Evolutionary conservation across 2,888 invertebrate species (phyloP).

Genomic region (Euplexia lucipara): DNA sequence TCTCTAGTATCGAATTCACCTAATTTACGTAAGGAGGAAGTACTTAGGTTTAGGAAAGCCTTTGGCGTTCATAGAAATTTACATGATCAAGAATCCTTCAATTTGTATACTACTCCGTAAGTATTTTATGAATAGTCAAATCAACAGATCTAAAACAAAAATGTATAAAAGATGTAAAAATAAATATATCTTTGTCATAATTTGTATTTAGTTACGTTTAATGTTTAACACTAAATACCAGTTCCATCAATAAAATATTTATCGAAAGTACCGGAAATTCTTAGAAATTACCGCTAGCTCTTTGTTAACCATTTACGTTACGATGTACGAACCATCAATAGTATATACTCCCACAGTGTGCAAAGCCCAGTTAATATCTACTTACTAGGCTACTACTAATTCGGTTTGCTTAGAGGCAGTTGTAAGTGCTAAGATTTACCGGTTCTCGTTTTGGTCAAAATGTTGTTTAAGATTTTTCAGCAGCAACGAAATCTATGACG

Average conservation of each 20-base stretch:
- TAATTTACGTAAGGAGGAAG: constrained; percentile 20
- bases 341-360: constrained; percentile 1
- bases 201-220: constrained; percentile 28
- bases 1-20: background rate
- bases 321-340: constrained; percentile 23
- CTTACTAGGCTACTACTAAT: background rate
- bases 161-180: constrained; percentile 28
- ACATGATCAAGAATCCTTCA: constrained; percentile 5
- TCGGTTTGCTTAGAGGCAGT: constrained; percentile 8
- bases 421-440: constrained; percentile 22
- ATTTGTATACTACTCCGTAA: constrained; percentile 15
- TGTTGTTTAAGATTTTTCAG: constrained; percentile 9
- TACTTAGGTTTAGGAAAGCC: constrained; percentile 4
- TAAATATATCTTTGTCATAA: constrained; percentile 24
- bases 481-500: constrained; percentile 28
- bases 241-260: constrained; percentile 26
- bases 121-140: constrained; percentile 1
- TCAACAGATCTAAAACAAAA: constrained; percentile 9
- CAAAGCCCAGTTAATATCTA: background rate
- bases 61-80: background rate
- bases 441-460: constrained; percentile 4
- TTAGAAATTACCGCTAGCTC: constrained; percentile 31
- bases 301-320: background rate
- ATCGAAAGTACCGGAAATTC: constrained; percentile 2
- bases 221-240: constrained; percentile 23